Evolutionary conservation across 2,888 invertebrate species (phyloP).

Genomic region (Trisateles emortualis): DNA sequence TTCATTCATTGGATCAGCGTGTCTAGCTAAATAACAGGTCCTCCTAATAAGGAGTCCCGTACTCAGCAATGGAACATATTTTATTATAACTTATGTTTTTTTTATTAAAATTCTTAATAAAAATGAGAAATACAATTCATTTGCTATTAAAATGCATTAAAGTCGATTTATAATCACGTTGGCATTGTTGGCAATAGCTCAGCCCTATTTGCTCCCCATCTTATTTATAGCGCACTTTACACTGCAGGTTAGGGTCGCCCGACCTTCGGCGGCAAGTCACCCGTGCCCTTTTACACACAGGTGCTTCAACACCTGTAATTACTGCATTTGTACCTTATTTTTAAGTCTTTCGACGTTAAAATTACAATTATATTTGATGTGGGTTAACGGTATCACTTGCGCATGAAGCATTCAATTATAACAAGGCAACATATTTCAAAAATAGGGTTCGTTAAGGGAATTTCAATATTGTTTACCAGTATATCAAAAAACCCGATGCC

Average conservation of each 20-base stretch:
- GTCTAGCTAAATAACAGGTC: no score
- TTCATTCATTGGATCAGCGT: no score
- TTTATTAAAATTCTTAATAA: no score
- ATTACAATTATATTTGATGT: constrained; percentile 26
- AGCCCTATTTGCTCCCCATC: constrained; percentile 32
- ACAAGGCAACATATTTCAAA: no score
- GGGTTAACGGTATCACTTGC: constrained; percentile 46
- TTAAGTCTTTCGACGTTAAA: constrained; percentile 29
- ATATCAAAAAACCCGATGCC: no score
- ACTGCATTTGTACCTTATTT: constrained; percentile 54
- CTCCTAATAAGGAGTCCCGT: no score
- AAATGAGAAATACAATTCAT: no score
- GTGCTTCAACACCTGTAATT: constrained; percentile 78
- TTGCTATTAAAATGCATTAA: neutral
- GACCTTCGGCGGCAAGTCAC: constrained; percentile 61
- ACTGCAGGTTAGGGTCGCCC: constrained; percentile 50
- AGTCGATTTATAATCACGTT: neutral
- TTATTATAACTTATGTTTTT: no score
- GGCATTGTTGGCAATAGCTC: no score
- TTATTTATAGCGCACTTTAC: constrained; percentile 45
- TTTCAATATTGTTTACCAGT: no score
- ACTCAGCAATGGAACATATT: no score
- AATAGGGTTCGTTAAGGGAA: no score
- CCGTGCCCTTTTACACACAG: constrained; percentile 69
- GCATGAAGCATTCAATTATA: constrained; percentile 17